Conservation (phyloP, 2,797 vertebrate genomes). For the Saxicola maurus region DNA sequence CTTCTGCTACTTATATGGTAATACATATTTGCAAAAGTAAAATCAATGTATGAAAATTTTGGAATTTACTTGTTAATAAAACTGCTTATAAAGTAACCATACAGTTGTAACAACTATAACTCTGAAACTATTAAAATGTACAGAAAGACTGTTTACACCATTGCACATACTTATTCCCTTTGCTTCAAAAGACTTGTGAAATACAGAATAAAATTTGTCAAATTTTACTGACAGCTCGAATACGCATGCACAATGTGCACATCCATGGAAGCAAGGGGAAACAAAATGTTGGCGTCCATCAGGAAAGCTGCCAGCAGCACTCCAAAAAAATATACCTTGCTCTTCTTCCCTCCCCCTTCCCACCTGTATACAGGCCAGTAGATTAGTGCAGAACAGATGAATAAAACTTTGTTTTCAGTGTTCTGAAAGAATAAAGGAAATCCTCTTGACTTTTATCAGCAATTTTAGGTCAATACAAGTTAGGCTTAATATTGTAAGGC, state of each 20-base stretch:
- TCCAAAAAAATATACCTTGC: constrained; percentile 69
- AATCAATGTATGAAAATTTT: constrained; percentile 42
- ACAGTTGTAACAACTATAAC: constrained; percentile 60
- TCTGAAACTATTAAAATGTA: constrained; percentile 80
- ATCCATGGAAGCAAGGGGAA: constrained; percentile 32
- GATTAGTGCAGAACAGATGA: constrained; percentile 60
- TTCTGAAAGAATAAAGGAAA: not conserved
- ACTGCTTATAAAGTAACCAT: constrained; percentile 55
- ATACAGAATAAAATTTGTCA: constrained; percentile 62
- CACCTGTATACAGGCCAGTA: constrained; percentile 26
- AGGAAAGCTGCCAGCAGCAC: constrained; percentile 90
- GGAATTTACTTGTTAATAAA: constrained; percentile 53
- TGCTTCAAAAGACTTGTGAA: constrained; percentile 61
- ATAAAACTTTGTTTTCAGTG: not conserved
- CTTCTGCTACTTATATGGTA: constrained; percentile 46
- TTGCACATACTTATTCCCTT: constrained; percentile 84
- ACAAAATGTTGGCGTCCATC: constrained; percentile 54
- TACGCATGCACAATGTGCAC: constrained; percentile 56
- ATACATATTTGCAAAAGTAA: constrained; percentile 50
- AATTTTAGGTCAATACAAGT: constrained; percentile 27
- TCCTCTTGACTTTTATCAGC: constrained; percentile 34
- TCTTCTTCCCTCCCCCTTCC: constrained; percentile 16
- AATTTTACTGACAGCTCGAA: constrained; percentile 67
- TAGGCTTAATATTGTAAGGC: constrained; percentile 66
- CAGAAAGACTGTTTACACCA: constrained; percentile 84